Percentiles rank a stretch among this genome's conserved stretches.
phyloP scores from a whole-genome alignment of 2,113 vertebrate species.

The Mesembrinibis cayennensis region DNA sequence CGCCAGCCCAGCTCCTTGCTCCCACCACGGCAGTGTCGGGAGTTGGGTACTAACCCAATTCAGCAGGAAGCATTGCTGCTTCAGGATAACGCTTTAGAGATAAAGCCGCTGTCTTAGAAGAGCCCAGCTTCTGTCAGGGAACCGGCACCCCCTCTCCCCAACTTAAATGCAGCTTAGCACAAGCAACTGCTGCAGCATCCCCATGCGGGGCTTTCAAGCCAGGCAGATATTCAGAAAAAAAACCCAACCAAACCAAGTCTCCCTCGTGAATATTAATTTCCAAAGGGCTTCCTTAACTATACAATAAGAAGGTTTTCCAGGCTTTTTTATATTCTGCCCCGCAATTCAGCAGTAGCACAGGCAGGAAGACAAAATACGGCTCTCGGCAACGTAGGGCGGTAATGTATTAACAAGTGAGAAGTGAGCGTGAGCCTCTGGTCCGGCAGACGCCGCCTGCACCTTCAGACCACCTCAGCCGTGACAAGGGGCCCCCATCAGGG shows the following conservation, averaged over 20 bases:
- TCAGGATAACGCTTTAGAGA: neutral
- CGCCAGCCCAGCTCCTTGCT: neutral
- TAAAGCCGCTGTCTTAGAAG: neutral
- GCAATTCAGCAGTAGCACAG: neutral
- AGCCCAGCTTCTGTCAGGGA: neutral
- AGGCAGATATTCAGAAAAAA: neutral
- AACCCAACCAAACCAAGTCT: neutral
- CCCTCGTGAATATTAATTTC: neutral
- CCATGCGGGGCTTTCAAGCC: neutral
- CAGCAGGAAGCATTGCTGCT: neutral
- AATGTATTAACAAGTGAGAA: neutral
- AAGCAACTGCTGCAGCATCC: neutral
- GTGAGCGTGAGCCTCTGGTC: neutral
- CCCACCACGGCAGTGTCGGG: fast-evolving
- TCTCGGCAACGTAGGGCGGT: neutral
- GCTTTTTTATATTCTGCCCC: neutral
- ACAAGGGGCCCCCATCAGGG: neutral
- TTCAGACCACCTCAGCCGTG: neutral
- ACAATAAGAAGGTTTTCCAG: neutral
- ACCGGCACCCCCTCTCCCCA: neutral
- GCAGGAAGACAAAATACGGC: neutral
- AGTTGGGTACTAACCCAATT: neutral
- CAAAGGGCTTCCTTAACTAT: neutral
- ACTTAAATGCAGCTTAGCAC: neutral
- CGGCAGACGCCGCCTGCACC: neutral